These are phyloP conservation scores for Catostylus mosaicus DNA, from an alignment of 30 jellyfish, hydroid and myxozoan genomes.

Conservation along the genomic window DNA sequence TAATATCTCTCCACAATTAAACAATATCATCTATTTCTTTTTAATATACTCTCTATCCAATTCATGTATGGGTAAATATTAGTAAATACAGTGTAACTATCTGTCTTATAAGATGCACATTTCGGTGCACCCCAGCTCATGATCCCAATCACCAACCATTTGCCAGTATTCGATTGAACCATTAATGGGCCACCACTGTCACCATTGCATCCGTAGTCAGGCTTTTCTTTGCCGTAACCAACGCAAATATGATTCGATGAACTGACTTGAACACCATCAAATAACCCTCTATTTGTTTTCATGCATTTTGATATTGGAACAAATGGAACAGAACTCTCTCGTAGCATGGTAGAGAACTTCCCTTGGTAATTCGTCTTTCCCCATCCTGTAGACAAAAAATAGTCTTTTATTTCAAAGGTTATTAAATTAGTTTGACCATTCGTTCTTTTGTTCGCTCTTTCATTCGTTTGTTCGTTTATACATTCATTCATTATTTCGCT, in stretches of 20 bases:
- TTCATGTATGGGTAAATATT: conserved; percentile 39
- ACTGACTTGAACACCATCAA: conserved; percentile 59
- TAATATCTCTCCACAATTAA: too few species aligned
- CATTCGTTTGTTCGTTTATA: too few species aligned
- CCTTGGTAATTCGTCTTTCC: conserved; percentile 70
- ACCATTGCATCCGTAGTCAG: conserved; percentile 88
- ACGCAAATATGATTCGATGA: conserved; percentile 56
- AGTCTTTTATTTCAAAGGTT: neutral
- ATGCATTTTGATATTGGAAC: conserved; percentile 63
- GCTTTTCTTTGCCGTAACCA: conserved; percentile 72
- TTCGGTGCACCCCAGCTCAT: conserved; percentile 94
- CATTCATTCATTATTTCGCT: too few species aligned
- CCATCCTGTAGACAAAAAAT: conserved; percentile 70
- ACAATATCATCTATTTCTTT: neutral
- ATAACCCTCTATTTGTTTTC: conserved; percentile 49
- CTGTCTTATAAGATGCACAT: conserved; percentile 52
- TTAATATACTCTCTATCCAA: conserved; percentile 56
- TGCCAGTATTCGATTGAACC: conserved; percentile 16
- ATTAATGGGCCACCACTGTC: conserved; percentile 94
- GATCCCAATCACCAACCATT: conserved; percentile 77
- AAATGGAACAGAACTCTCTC: conserved; percentile 71
- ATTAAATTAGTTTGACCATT: too few species aligned
- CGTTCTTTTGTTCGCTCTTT: too few species aligned
- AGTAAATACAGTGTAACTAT: conserved; percentile 87
- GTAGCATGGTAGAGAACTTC: conserved; percentile 38